Evolutionary conservation across 2,888 invertebrate species (phyloP), one percentile per base, ranked within the genome.

Genomic region (Barypeithes pellucidus): DNA sequence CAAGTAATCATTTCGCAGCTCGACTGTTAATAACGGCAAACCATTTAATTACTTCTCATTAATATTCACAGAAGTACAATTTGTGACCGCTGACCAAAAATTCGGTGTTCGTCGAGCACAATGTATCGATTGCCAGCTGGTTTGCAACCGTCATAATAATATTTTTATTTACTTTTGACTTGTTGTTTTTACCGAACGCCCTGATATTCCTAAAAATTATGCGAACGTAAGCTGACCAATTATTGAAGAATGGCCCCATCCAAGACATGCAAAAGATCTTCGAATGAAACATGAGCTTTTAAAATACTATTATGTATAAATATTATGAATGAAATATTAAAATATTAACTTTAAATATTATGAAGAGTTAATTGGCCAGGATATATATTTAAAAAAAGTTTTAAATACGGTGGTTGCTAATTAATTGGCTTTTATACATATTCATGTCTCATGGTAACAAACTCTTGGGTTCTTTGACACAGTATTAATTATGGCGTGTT

Each of bases 301-400:
- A 7, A 24, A 62, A 29, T 41, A 1, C 16, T 43, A 61, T 45
- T 61, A 47, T 16, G 18, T 45, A 62, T 47, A 63, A 63, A 63
- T 63, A 63, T 63, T 63, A 36, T 63, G 63, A 63, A 63, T 63
- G 47, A 50, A 33, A 63, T 50, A 63, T 63, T 45, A 63, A 63
- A 63, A 62, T 14, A 11, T 29, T 11, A 18, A 33, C 20, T 63
- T 63, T 33, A 63, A 63, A 63, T 63, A 63, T 14, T 63, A 63
- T 63, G 63, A 63, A 47, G 36, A 63, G 33, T 63, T 63, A 63
- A 63, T 63, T 63, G 36, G 63, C 50, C 63, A 50, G 24, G 50
- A 18, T 47, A 29, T 9, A 22, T 29, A 63, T 16, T 29, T 29
- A 8, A 29, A 29, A 47, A 63, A 14, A 50, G 16, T 63, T 50